These are phyloP conservation scores for Perithous albicinctus DNA, from an alignment of 2,888 invertebrate species.

Conservation along the genomic window DNA sequence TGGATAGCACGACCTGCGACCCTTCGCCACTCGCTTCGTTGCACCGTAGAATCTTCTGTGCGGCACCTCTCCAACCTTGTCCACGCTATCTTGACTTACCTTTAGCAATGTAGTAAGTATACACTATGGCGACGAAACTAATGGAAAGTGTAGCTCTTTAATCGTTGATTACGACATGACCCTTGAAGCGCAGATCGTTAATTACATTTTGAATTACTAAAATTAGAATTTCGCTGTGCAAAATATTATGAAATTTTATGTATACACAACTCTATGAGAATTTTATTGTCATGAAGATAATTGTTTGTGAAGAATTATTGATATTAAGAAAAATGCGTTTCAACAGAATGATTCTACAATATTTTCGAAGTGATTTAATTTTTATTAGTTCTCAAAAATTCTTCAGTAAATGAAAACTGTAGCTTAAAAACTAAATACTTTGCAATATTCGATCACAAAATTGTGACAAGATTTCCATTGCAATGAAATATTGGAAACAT, in stretches of 20 bases:
- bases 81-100: constrained; percentile 46
- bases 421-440: no score
- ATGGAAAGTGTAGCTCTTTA: background rate
- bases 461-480: no score
- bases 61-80: constrained; percentile 48
- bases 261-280: no score
- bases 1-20: constrained; percentile 61
- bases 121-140: constrained; percentile 15
- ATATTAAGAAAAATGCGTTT: no score
- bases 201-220: background rate
- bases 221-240: background rate
- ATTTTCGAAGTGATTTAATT: no score
- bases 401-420: no score
- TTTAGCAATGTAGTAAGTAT: constrained; percentile 3
- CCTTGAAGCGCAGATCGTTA: background rate
- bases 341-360: no score
- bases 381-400: no score
- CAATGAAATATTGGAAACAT: no score
- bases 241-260: background rate
- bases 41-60: constrained; percentile 48
- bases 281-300: background rate
- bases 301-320: no score
- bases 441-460: no score
- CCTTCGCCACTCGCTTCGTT: constrained; percentile 50
- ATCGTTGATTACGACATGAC: background rate